Conservation (phyloP, 2,888 invertebrate genomes). For the Microctonus aethiopoides region DNA sequence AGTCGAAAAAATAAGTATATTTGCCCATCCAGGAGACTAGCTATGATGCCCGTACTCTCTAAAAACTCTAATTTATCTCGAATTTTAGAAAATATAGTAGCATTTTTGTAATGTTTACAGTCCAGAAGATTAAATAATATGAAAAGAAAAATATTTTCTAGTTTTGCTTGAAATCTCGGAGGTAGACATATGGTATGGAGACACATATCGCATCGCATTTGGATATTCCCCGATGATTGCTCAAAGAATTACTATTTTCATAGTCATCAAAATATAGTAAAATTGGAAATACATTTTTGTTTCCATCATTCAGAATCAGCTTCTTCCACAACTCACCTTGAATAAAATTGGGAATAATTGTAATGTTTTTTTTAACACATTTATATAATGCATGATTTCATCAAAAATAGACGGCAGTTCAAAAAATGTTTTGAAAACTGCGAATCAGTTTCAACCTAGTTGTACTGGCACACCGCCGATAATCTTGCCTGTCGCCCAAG, state of each 20-base stretch:
- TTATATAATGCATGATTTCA: slow-evolving; percentile 29
- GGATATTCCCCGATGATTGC: slow-evolving; percentile 39
- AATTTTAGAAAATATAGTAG: slow-evolving; percentile 33
- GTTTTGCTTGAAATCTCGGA: slow-evolving; percentile 37
- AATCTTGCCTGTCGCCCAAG: slow-evolving; percentile 34
- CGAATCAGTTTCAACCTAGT: slow-evolving; percentile 22
- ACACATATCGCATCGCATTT: slow-evolving; percentile 45
- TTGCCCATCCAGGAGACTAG: background rate
- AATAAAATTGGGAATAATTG: slow-evolving; percentile 35
- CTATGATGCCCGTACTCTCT: slow-evolving; percentile 22
- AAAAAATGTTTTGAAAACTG: slow-evolving; percentile 31
- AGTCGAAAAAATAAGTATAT: slow-evolving; percentile 23
- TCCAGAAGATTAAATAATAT: slow-evolving; percentile 42
- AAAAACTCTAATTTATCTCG: slow-evolving; percentile 16
- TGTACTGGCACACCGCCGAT: background rate
- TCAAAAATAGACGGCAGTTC: slow-evolving; percentile 31
- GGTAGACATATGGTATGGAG: slow-evolving; percentile 40
- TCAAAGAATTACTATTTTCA: slow-evolving; percentile 45
- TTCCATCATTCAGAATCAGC: slow-evolving; percentile 13
- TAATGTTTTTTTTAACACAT: slow-evolving; percentile 24
- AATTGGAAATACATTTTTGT: slow-evolving; percentile 40
- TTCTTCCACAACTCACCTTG: slow-evolving; percentile 35
- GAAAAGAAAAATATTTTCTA: slow-evolving; percentile 44
- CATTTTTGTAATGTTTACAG: slow-evolving; percentile 35
- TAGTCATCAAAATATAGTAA: slow-evolving; percentile 44